A percentile compares a stretch with the other conserved stretches of the same genome.
phyloP scores from a whole-genome alignment of 2,113 vertebrate species.

The Colinus virginianus region DNA sequence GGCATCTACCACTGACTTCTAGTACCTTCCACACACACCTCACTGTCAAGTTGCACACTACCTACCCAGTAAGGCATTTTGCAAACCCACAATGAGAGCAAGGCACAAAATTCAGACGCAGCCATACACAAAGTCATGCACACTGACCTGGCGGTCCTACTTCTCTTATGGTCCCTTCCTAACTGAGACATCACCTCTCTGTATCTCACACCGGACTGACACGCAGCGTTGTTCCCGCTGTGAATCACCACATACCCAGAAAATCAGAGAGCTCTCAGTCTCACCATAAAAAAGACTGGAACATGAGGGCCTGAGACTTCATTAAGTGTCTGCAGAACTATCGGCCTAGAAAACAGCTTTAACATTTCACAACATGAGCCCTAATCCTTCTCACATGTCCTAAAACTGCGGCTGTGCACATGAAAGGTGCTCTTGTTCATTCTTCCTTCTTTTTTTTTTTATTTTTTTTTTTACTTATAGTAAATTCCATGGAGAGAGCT shows the following conservation, averaged over 20 bases:
- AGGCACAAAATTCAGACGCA: neutral
- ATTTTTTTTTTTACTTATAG: neutral
- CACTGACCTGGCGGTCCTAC: neutral
- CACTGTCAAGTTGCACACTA: too few relatives aligned
- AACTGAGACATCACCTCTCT: neutral
- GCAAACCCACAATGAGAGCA: neutral
- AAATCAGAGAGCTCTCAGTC: neutral
- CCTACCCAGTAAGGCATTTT: neutral
- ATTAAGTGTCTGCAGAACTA: neutral
- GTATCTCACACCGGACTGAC: neutral
- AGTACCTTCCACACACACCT: neutral
- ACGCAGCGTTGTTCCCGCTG: neutral
- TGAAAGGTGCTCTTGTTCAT: neutral
- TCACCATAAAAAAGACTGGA: neutral
- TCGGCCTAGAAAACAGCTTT: neutral
- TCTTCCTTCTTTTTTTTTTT: neutral
- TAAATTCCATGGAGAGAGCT: neutral
- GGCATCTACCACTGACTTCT: neutral
- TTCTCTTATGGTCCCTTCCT: neutral
- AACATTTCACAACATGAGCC: neutral
- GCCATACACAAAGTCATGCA: too few relatives aligned
- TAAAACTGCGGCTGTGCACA: neutral
- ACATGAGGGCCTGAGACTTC: neutral
- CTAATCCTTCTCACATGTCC: neutral
- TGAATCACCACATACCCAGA: neutral